Percentiles rank a stretch among this genome's conserved stretches.
These are phyloP conservation scores for Hexactinellida sp. DNA, from an alignment of 37 sponge, comb jelly and placozoan genomes.

Conservation along the genomic window DNA sequence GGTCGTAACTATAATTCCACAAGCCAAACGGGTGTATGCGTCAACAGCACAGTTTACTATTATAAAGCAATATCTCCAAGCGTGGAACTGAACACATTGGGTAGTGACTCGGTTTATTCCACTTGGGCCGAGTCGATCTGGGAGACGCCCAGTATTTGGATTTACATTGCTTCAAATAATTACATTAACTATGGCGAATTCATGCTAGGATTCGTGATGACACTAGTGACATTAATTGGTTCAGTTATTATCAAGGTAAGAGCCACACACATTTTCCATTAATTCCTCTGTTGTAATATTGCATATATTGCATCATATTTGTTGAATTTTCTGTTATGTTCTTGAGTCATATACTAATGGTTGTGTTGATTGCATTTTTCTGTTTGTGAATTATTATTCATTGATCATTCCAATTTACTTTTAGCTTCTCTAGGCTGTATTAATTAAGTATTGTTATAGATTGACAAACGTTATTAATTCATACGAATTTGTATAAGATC, in stretches of 20 bases:
- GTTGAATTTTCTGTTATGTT: no score
- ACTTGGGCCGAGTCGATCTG: not conserved
- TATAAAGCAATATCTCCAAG: conserved; percentile 10
- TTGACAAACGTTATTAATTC: no score
- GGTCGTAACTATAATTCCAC: not conserved
- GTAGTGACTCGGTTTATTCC: not conserved
- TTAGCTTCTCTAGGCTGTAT: no score
- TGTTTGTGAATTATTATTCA: no score
- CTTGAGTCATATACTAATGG: no score
- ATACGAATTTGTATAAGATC: no score
- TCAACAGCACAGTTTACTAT: not conserved
- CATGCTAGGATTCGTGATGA: conserved; percentile 6
- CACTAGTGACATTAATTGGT: not conserved
- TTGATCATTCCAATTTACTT: no score
- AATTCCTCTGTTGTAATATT: no score
- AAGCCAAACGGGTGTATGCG: not conserved
- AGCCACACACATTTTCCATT: not conserved
- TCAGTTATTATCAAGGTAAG: not conserved
- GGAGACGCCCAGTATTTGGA: not conserved
- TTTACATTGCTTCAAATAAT: not conserved
- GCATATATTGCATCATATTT: no score
- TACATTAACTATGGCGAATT: not conserved
- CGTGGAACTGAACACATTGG: not conserved
- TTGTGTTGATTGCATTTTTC: no score
- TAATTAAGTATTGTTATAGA: no score